Percentiles rank a stretch among this genome's conserved stretches.
phyloP scores from a whole-genome alignment of 1,140 invertebrate species.

The Drosophila willistoni region DNA sequence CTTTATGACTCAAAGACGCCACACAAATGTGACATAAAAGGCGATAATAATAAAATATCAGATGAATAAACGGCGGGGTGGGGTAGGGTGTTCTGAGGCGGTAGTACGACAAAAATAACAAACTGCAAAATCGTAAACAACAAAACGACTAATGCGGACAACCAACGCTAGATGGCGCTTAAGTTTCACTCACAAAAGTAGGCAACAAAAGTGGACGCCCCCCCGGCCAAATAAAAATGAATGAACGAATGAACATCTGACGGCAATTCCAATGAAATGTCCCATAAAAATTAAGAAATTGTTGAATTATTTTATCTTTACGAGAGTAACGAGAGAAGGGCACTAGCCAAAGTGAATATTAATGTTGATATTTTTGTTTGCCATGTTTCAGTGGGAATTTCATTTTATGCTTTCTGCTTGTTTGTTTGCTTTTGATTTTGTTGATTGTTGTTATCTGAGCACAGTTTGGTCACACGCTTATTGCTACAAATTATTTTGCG shows the following conservation, averaged over 20 bases:
- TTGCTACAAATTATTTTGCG: constrained; percentile 53
- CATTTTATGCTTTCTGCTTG: constrained; percentile 41
- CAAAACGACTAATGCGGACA: constrained; percentile 38
- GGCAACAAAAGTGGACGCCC: constrained; percentile 31
- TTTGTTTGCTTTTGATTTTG: constrained; percentile 24
- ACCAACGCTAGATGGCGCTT: constrained; percentile 67
- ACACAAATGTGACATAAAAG: constrained; percentile 80
- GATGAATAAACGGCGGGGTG: constrained; percentile 14
- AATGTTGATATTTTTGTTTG: constrained; percentile 50
- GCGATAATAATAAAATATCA: constrained; percentile 81
- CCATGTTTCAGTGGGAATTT: constrained; percentile 14
- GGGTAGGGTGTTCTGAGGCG: neutral
- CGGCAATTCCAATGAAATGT: constrained; percentile 68
- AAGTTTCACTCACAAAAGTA: constrained; percentile 61
- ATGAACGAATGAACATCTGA: constrained; percentile 35
- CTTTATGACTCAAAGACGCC: constrained; percentile 78
- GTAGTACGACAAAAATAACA: constrained; percentile 57
- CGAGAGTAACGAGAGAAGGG: constrained; percentile 12
- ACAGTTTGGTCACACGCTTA: constrained; percentile 69
- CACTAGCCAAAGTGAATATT: constrained; percentile 46
- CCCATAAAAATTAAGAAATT: constrained; percentile 79
- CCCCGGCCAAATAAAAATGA: constrained; percentile 45
- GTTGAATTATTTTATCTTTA: constrained; percentile 77
- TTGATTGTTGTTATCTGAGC: constrained; percentile 57
- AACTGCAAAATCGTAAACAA: constrained; percentile 80